Percentiles rank a stretch among this genome's conserved stretches.
Evolutionary conservation across 2,797 vertebrate genomes (phyloP).

Genomic region (Aselliscus stoliczkanus): DNA sequence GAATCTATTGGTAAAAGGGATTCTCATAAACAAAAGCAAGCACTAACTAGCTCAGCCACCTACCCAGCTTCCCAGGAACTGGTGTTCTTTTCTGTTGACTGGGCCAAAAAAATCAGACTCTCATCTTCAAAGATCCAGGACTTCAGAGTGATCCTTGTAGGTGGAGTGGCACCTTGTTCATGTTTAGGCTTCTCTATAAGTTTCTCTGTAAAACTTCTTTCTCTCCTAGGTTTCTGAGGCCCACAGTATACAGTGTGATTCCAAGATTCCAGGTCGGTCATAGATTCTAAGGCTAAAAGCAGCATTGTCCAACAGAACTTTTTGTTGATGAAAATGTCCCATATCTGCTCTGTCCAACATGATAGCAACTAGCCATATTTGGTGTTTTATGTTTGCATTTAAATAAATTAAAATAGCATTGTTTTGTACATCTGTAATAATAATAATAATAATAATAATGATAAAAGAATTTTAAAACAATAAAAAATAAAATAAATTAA

Average conservation of each 20-base stretch:
- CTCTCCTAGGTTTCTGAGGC: background rate
- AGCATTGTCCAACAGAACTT: background rate
- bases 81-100: background rate
- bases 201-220: background rate
- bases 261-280: background rate
- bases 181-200: background rate
- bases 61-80: background rate
- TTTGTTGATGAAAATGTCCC: background rate
- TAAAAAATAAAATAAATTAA: no score
- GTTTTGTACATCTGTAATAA: no score
- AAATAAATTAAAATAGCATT: no score
- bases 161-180: background rate
- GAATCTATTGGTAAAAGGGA: background rate
- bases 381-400: no score
- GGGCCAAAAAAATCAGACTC: background rate
- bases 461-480: no score
- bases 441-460: no score
- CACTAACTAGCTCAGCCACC: background rate
- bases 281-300: background rate
- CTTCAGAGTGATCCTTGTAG: background rate
- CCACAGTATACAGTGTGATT: background rate
- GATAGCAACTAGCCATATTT: background rate
- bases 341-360: background rate
- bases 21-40: constrained; percentile 24
- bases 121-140: background rate